Percentiles rank a stretch among this genome's conserved stretches.
Conservation (phyloP, 2,888 invertebrate genomes). For the Eupithecia tripunctaria region DNA sequence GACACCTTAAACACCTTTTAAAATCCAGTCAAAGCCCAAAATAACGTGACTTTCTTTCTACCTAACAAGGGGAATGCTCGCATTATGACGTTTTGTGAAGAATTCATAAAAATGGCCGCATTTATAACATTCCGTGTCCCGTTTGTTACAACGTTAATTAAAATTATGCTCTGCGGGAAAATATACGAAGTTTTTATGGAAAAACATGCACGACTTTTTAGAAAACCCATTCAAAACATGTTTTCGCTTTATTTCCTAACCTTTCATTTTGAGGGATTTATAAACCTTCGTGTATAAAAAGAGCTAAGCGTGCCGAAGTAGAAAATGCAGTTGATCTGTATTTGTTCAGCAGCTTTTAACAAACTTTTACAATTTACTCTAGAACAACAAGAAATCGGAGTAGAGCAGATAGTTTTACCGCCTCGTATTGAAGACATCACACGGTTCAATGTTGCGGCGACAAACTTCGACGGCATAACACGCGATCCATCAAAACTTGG, state of each 20-base stretch:
- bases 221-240: background rate
- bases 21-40: background rate
- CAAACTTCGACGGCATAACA: background rate
- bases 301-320: background rate
- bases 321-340: background rate
- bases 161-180: constrained; percentile 25
- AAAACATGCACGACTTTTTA: background rate
- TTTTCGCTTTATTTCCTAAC: background rate
- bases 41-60: constrained; percentile 1
- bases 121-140: constrained; percentile 19
- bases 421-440: constrained; percentile 5
- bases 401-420: constrained; percentile 9
- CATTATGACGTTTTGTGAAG: constrained; percentile 17
- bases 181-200: constrained; percentile 9
- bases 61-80: constrained; percentile 5
- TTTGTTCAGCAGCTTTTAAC: background rate
- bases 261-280: background rate
- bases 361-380: background rate
- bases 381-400: constrained; percentile 6
- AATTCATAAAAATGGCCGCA: constrained; percentile 20
- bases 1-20: constrained; percentile 6
- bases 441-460: constrained; percentile 12
- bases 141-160: constrained; percentile 22
- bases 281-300: background rate
- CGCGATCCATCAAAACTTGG: constrained; percentile 23